Conservation (phyloP, 2,113 vertebrate species). For the Megaptera novaeangliae region DNA sequence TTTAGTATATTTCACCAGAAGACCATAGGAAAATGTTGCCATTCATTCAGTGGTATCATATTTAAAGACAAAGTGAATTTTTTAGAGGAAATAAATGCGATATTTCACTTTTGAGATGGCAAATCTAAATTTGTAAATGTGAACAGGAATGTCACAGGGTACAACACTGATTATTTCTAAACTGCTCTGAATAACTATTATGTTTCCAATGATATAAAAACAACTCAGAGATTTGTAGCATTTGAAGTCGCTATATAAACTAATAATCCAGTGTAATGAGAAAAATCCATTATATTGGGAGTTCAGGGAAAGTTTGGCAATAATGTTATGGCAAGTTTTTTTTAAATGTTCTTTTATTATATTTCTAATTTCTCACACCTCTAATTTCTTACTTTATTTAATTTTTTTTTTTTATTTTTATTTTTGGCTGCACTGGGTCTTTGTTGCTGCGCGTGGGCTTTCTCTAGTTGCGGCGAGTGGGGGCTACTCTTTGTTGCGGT, state of each 20-base stretch:
- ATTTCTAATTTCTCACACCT: background rate
- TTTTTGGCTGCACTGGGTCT: too few species aligned
- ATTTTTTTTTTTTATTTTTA: too few species aligned
- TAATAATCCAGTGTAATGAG: background rate
- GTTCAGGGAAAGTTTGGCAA: background rate
- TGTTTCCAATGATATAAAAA: conserved; percentile 28
- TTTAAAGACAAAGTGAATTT: background rate
- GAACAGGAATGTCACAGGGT: background rate
- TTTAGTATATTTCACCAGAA: background rate
- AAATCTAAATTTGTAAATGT: background rate
- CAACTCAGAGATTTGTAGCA: conserved; percentile 12
- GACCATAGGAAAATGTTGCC: background rate
- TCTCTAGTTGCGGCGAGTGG: too few species aligned
- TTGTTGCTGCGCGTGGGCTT: too few species aligned
- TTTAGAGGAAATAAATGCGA: background rate
- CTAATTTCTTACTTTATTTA: background rate
- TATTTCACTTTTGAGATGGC: background rate
- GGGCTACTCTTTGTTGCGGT: too few species aligned
- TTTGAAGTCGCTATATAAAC: background rate
- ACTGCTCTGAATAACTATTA: conserved; percentile 19
- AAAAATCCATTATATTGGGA: background rate
- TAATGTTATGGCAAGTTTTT: background rate
- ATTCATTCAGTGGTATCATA: background rate
- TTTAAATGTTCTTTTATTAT: background rate
- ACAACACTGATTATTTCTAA: conserved; percentile 70